Base-by-base conservation (phyloP, 2,888 invertebrate genomes). In the Tupiocoris notatus region DNA sequence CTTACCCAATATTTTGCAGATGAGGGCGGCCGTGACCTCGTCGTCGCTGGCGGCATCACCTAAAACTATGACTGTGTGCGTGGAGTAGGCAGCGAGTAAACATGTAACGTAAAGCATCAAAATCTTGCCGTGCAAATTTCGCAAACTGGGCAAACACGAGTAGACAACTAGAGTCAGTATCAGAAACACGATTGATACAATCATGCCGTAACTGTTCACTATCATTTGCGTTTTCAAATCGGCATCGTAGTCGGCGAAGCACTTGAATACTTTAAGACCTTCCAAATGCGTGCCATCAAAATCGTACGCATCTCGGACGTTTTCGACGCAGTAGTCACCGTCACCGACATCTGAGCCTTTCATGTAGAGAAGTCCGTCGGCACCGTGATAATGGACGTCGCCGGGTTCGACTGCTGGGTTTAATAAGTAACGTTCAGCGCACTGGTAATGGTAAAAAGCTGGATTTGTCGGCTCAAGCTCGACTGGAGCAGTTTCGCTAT, bases 51-150 rank as follows among this genome's bases (percentile, higher is more conserved):
- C 17, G n/a, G 59, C 6, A 18, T 20, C 18, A n/a, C 3, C 9
- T 6, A 63, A 20, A 6, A 23, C 24, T 57, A 75, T 75, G 20
- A 66, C 22, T 23, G 75, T 20, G 18, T 65, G 64, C 23, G 65
- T 58, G 17, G 57, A 18, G 83, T 88, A 92, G 0, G 90, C 90
- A n/a, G 88, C 81, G 77, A 91, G 85, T 81, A 92, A 87, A 82
- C 88, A 89, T 79, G 86, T 84, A 54, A 90, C 88, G 81, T 92
- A 88, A 81, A 90, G 90, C 84, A 92, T 90, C 63, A 92, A 85
- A 16, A 90, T 91, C 81, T 89, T 88, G 0, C 92, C 92, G 78
- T 92, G 92, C 18, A 92, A 85, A 84, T 92, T 92, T 76, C 88
- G 87, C 75, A 92, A 85, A 79, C 88, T 87, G 0, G 91, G 88